These are phyloP conservation scores for Battus philenor DNA, from an alignment of 1,140 invertebrate species.

Conservation along the genomic window DNA sequence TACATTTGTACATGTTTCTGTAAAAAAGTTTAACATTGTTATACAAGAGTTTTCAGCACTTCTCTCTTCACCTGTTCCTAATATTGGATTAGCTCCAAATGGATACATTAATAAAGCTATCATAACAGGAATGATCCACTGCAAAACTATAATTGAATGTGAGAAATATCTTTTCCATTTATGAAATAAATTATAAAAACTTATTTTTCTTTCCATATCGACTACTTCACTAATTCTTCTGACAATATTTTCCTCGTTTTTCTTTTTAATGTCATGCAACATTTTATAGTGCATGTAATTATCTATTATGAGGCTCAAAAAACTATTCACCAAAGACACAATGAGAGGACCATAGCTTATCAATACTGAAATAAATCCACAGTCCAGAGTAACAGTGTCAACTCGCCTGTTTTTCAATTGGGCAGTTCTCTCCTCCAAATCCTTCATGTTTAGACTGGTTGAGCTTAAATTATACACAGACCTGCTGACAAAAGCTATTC, in stretches of 20 bases:
- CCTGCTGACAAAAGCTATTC: slow-evolving; percentile 49
- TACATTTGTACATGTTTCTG: slow-evolving; percentile 29
- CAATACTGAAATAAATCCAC: slow-evolving; percentile 46
- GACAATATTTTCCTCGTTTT: slow-evolving; percentile 44
- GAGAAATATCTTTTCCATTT: slow-evolving; percentile 51
- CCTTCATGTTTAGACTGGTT: slow-evolving; percentile 27
- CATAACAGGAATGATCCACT: slow-evolving; percentile 54
- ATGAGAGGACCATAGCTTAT: slow-evolving; percentile 57
- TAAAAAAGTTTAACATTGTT: slow-evolving; percentile 40
- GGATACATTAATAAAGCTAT: slow-evolving; percentile 49
- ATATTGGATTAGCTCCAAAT: slow-evolving; percentile 37
- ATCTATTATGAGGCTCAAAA: slow-evolving; percentile 54
- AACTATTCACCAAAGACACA: slow-evolving; percentile 62
- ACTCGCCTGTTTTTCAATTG: slow-evolving; percentile 15
- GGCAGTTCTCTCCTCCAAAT: slow-evolving; percentile 36
- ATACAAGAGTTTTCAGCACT: slow-evolving; percentile 40
- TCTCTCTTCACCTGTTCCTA: slow-evolving; percentile 30
- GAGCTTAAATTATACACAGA: slow-evolving; percentile 36
- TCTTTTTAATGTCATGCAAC: slow-evolving; percentile 35
- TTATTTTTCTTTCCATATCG: slow-evolving; percentile 19
- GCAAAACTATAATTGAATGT: slow-evolving; percentile 35
- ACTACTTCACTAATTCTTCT: slow-evolving; percentile 29
- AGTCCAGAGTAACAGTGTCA: slow-evolving; percentile 21
- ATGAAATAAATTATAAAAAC: slow-evolving; percentile 21
- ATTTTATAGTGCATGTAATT: slow-evolving; percentile 64